These are phyloP conservation scores for Platycnemis pennipes DNA, from an alignment of 2,888 invertebrate species.

Conservation along the genomic window DNA sequence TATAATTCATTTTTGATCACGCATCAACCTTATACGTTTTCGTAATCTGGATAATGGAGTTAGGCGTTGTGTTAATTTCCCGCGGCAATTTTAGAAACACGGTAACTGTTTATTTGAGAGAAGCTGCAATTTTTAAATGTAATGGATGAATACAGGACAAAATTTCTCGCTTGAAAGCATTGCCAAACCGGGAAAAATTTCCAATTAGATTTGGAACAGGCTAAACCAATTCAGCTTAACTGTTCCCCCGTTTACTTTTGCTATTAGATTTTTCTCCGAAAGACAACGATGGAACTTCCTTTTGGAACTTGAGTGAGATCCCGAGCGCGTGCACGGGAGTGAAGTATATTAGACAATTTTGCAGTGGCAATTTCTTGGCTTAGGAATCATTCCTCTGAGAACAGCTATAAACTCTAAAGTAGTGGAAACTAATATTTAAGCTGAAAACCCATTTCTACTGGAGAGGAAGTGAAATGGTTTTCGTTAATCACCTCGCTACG, in stretches of 20 bases:
- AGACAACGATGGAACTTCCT: not conserved
- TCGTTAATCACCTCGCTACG: not conserved
- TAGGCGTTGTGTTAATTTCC: not conserved
- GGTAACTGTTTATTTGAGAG: too few relatives aligned
- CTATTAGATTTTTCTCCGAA: not conserved
- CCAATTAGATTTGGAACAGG: not conserved
- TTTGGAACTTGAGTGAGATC: not conserved
- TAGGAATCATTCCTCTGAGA: not conserved
- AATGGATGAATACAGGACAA: not conserved
- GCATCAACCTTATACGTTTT: too few relatives aligned
- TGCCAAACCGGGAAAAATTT: not conserved
- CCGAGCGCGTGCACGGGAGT: not conserved
- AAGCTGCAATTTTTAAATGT: too few relatives aligned
- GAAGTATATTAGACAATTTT: not conserved
- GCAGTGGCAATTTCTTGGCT: not conserved
- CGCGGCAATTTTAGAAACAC: not conserved
- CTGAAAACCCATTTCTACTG: not conserved
- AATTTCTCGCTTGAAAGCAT: not conserved
- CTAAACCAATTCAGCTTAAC: not conserved
- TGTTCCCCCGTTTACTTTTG: not conserved
- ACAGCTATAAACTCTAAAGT: not conserved
- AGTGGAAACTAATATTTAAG: not conserved
- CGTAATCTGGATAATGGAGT: not conserved
- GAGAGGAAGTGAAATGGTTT: conserved; percentile 7
- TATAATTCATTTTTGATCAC: too few relatives aligned